A percentile compares a stretch with the other conserved stretches of the same genome.
These are phyloP conservation scores for Callopanchax toddi DNA, from an alignment of 2,113 vertebrate genomes.

Conservation along the genomic window DNA sequence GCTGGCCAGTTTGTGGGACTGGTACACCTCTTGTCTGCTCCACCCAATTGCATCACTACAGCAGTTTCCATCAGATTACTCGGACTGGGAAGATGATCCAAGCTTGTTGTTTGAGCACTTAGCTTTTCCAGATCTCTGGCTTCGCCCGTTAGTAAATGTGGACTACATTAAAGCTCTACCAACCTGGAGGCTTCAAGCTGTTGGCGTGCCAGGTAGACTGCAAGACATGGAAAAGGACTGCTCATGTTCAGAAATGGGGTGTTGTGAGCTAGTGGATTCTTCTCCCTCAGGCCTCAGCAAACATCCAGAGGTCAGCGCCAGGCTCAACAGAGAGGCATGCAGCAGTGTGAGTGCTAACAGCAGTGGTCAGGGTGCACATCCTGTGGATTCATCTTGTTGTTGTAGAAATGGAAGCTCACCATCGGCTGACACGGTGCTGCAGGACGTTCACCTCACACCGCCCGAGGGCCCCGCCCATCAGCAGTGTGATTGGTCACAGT, in stretches of 20 bases:
- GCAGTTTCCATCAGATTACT: conserved; percentile 86
- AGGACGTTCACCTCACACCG: neutral
- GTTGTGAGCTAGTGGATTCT: neutral
- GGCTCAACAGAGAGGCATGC: too few species aligned
- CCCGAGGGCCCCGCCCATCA: conserved; percentile 20
- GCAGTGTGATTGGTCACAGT: conserved; percentile 83
- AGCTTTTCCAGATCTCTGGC: conserved; percentile 96
- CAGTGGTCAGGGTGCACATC: neutral
- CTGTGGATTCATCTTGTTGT: neutral
- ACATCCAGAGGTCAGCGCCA: neutral
- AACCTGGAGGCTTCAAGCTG: conserved; percentile 85
- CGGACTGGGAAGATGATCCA: conserved; percentile 95
- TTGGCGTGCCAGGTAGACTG: neutral
- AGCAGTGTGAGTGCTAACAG: neutral
- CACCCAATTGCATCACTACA: conserved; percentile 94
- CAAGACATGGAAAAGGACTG: neutral
- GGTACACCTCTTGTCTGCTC: conserved; percentile 95
- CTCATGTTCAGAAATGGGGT: too few species aligned
- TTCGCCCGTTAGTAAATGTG: conserved; percentile 90
- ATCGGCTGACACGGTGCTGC: neutral
- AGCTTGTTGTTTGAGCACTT: conserved; percentile 89
- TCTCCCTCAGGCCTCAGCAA: neutral
- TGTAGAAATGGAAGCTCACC: neutral
- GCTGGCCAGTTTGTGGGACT: conserved; percentile 97
- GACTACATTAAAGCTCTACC: conserved; percentile 95